Conservation (phyloP, 2,113 vertebrate genomes). For the Charina bottae region DNA sequence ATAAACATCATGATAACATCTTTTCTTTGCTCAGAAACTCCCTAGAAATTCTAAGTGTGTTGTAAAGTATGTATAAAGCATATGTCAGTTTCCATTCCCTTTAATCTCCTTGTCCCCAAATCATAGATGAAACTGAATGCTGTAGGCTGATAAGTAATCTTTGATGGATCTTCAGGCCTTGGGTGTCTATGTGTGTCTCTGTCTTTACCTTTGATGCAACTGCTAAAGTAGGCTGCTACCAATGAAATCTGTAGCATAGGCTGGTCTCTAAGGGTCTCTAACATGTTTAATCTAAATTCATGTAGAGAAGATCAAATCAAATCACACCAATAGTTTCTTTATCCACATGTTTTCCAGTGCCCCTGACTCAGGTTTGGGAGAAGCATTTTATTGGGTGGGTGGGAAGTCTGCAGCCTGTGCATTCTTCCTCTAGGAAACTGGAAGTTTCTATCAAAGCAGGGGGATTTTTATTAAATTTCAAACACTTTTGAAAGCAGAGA, state of each 20-base stretch:
- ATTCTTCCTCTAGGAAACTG: background rate
- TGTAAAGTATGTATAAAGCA: conserved; percentile 24
- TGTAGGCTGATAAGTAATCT: conserved; percentile 31
- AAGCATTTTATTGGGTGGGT: background rate
- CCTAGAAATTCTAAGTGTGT: conserved; percentile 9
- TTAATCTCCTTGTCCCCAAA: conserved; percentile 29
- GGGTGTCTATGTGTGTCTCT: background rate
- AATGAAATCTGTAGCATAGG: background rate
- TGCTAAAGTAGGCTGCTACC: background rate
- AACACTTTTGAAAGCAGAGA: background rate
- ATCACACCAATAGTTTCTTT: background rate
- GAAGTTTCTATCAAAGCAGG: conserved; percentile 16
- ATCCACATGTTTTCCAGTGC: background rate
- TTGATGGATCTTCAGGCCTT: conserved; percentile 13
- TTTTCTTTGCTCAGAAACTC: conserved; percentile 4
- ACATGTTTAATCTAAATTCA: background rate
- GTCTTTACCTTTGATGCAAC: background rate
- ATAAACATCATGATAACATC: background rate
- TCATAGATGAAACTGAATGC: conserved; percentile 36
- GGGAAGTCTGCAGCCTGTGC: background rate
- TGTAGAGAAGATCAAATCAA: background rate
- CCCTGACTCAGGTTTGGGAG: background rate
- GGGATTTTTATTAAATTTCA: conserved; percentile 13
- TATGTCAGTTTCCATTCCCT: conserved; percentile 3
- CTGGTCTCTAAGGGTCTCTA: background rate